Conservation (phyloP, 2,888 invertebrate genomes). For the Melangyna quadrimaculata region DNA sequence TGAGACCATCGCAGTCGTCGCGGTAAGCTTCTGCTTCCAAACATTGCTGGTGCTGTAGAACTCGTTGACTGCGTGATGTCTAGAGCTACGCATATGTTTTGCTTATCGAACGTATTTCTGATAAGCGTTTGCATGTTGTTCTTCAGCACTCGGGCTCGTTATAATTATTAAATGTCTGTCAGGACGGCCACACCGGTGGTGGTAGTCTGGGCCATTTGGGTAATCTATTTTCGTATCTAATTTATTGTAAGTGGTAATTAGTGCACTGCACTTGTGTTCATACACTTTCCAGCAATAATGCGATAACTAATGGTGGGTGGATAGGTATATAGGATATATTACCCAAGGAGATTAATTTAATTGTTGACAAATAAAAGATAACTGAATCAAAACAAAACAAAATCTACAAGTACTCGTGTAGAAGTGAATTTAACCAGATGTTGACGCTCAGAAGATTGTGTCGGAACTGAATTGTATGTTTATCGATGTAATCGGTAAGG, state of each 20-base stretch:
- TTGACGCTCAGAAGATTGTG: neutral
- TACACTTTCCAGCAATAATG: neutral
- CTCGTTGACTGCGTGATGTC: neutral
- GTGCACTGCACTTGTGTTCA: slow-evolving; percentile 25
- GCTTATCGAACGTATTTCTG: slow-evolving; percentile 23
- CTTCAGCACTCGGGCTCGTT: neutral
- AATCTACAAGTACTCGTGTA: neutral
- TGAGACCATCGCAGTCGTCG: slow-evolving; percentile 38
- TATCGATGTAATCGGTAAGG: neutral
- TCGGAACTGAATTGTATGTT: slow-evolving; percentile 1
- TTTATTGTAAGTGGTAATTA: slow-evolving; percentile 25
- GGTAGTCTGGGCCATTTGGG: slow-evolving; percentile 20
- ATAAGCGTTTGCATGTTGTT: slow-evolving; percentile 52
- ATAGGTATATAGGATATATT: neutral
- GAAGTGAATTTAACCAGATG: neutral
- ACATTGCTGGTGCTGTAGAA: neutral
- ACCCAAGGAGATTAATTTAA: neutral
- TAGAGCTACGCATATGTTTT: slow-evolving; percentile 29
- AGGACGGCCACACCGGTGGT: neutral
- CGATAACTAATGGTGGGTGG: slow-evolving; percentile 57
- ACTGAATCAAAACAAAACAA: neutral
- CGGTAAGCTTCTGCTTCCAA: slow-evolving; percentile 15
- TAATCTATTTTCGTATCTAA: slow-evolving; percentile 37
- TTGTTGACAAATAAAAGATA: slow-evolving; percentile 8
- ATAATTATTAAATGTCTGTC: neutral